phyloP scores from a whole-genome alignment of 2,888 invertebrate species.

The Pyrgus malvae region DNA sequence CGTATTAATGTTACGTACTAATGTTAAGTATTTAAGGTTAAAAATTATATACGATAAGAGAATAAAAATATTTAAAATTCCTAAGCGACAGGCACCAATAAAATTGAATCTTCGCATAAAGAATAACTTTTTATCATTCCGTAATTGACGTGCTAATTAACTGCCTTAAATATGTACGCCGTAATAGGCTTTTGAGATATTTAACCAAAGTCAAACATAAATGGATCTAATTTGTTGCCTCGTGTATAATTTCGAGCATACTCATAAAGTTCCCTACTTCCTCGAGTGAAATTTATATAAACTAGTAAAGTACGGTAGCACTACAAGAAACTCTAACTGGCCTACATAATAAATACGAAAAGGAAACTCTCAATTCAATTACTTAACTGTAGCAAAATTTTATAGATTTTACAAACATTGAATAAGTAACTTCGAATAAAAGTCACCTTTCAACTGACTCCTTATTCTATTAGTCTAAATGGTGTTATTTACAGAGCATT shows the following conservation, averaged over 20 bases:
- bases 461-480: not conserved
- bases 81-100: no score
- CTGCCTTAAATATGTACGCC: not conserved
- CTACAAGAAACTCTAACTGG: conserved; percentile 18
- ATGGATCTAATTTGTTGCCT: not conserved
- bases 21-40: no score
- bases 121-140: no score
- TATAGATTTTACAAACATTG: conserved; percentile 16
- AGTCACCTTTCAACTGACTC: conserved; percentile 1
- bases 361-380: conserved; percentile 23
- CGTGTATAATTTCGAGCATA: not conserved
- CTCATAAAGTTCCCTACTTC: not conserved
- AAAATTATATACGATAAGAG: no score
- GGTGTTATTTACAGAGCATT: not conserved
- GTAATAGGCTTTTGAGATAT: not conserved
- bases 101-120: no score
- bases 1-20: no score
- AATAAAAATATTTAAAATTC: no score
- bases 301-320: conserved; percentile 7
- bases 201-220: not conserved
- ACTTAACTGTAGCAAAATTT: conserved; percentile 12
- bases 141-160: no score
- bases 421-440: conserved; percentile 12
- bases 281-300: not conserved
- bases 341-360: conserved; percentile 19